Evolutionary conservation across 2,888 invertebrate species (phyloP), one percentile per base, ranked within the genome.

Genomic region (Dendrolimus houi): DNA sequence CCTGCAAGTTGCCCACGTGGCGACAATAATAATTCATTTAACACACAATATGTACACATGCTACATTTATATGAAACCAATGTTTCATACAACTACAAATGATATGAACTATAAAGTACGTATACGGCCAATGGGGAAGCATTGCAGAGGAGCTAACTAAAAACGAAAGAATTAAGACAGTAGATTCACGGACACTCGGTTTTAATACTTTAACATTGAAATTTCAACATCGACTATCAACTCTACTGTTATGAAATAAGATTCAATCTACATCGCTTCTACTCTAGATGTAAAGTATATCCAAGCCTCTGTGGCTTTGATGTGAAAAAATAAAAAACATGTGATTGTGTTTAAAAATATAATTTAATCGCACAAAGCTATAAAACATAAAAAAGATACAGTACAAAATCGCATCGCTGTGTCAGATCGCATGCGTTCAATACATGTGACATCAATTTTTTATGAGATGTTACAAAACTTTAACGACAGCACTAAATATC

Each of bases 131-230:
- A 78, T 74, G 72, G 83, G 80, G 72, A 85, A 83, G 87, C 88
- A 80, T 75, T 86, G 86, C 85, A 73, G 83, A 83, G 76, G 74
- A 80, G 77, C 84, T 83, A 84, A 85, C 85, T 85, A 86, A 87
- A 87, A 88, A 86, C 85, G 82, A 87, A 47, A 87, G 85, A 85
- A 87, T 84, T 85, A 85, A 84, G 80, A 87, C 80, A 71, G 80
- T 80, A 81, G 85, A 84, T 87, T 86, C 86, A 81, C 87, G 85
- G 87, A 86, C 85, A 80, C 86, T 84, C 79, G 69, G 75, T 75
- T 80, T 85, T 86, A 85, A 85, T 83, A 84, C 81, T 83, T 80
- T 81, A 29, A 29, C 75, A 70, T 70, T 68, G 59, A 60, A 62
- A 65, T 59, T 2, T 12, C 47, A 47, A 6, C 57, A 52, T 57